Conservation (phyloP, 1,140 invertebrate genomes). For the Stegodyphus mimosarum region DNA sequence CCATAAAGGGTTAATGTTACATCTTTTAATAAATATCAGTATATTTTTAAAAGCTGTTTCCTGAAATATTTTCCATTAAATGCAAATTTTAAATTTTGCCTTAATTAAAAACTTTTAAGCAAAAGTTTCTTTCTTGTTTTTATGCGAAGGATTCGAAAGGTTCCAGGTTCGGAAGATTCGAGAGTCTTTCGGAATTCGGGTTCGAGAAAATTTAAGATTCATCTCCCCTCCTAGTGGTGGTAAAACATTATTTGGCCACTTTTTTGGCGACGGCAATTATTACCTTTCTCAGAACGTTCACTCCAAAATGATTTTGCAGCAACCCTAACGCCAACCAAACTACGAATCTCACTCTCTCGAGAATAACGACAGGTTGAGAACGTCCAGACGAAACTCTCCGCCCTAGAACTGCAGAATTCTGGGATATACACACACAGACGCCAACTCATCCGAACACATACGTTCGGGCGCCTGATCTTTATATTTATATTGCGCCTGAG, state of each 20-base stretch:
- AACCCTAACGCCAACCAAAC: conserved; percentile 37
- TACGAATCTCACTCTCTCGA: conserved; percentile 52
- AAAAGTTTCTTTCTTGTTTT: too few species aligned
- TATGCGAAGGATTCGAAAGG: too few species aligned
- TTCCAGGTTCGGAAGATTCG: too few species aligned
- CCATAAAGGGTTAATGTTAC: too few species aligned
- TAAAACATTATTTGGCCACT: not conserved
- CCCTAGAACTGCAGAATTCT: not conserved
- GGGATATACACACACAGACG: not conserved
- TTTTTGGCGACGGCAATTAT: not conserved
- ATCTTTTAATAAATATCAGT: too few species aligned
- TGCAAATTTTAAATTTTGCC: too few species aligned
- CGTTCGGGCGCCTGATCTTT: not conserved
- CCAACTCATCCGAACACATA: conserved; percentile 14
- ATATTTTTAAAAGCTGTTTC: too few species aligned
- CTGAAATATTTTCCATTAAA: too few species aligned
- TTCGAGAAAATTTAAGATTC: too few species aligned
- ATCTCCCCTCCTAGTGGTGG: too few species aligned
- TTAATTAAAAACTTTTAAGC: too few species aligned
- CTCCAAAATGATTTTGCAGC: conserved; percentile 11
- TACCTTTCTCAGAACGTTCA: conserved; percentile 11
- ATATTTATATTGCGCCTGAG: conserved; percentile 36
- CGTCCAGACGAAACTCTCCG: conserved; percentile 39
- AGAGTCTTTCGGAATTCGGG: too few species aligned
- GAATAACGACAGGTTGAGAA: conserved; percentile 20